Evolutionary conservation across 2,888 invertebrate species (phyloP).

Genomic region (Acronicta aceris): DNA sequence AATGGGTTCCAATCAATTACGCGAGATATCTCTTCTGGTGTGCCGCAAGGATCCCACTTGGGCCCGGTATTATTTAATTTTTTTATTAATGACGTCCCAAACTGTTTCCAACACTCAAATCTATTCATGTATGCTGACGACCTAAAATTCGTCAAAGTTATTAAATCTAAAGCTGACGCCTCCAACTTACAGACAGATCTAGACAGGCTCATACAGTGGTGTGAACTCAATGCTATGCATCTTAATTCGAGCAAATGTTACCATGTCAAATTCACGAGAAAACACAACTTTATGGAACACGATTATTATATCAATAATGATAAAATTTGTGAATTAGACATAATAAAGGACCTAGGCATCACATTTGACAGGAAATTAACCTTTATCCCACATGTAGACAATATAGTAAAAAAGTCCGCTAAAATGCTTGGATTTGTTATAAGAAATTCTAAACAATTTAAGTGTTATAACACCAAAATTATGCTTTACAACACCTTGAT

Average conservation of each 20-base stretch:
- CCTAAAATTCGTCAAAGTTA: background rate
- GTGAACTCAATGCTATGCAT: background rate
- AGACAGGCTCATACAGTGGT: slow-evolving; percentile 2
- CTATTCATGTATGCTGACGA: slow-evolving; percentile 2
- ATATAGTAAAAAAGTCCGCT: background rate
- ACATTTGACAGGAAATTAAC: background rate
- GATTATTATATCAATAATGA: background rate
- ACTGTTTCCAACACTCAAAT: background rate
- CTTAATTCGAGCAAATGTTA: slow-evolving; percentile 1
- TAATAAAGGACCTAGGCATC: background rate
- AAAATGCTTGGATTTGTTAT: slow-evolving; percentile 5
- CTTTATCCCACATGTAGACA: too few relatives aligned
- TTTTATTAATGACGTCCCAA: slow-evolving; percentile 3
- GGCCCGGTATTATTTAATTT: slow-evolving; percentile 6
- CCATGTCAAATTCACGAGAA: slow-evolving; percentile 5
- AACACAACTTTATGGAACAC: background rate
- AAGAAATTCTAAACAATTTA: background rate
- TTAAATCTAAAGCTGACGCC: background rate
- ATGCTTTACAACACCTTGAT: too few relatives aligned
- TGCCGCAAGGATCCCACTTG: slow-evolving; percentile 4
- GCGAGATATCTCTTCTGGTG: background rate
- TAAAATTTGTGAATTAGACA: background rate
- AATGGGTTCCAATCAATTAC: background rate
- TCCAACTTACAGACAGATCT: slow-evolving; percentile 1
- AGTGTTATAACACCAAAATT: too few relatives aligned